Percentiles rank a stretch among this genome's conserved stretches.
These are phyloP conservation scores for Eurystomus glaucurus DNA, from an alignment of 2,797 vertebrate species.

Conservation along the genomic window DNA sequence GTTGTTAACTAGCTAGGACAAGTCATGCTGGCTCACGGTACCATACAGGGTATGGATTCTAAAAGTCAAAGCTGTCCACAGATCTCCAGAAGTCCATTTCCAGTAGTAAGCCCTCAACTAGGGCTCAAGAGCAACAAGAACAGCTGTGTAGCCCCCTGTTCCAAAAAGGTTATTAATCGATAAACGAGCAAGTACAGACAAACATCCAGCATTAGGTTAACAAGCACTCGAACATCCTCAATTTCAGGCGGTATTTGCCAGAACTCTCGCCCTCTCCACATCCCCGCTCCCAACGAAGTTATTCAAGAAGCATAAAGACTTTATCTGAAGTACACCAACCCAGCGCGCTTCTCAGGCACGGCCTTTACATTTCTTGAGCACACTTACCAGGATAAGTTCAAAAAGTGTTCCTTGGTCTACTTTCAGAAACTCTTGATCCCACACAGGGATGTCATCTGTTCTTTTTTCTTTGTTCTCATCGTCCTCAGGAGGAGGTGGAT, in stretches of 20 bases:
- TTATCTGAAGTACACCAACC: background rate
- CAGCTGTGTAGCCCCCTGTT: background rate
- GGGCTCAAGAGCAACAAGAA: background rate
- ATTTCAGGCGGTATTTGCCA: background rate
- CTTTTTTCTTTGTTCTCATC: constrained; percentile 99
- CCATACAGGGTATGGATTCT: background rate
- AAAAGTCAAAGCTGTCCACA: background rate
- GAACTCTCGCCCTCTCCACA: background rate
- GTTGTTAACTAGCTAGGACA: background rate
- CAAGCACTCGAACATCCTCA: background rate
- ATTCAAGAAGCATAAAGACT: background rate
- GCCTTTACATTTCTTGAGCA: background rate
- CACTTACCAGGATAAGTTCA: constrained; percentile 95
- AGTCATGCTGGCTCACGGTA: background rate
- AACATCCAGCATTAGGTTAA: background rate
- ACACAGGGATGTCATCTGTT: constrained; percentile 98
- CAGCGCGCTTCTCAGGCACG: background rate
- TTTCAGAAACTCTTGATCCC: constrained; percentile 99
- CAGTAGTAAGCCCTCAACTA: background rate
- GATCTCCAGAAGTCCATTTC: background rate
- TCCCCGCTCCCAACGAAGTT: background rate
- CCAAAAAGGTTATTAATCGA: background rate
- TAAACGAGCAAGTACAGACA: background rate
- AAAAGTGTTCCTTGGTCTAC: constrained; percentile 99
- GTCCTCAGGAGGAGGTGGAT: constrained; percentile 98